Evolutionary conservation across 2,113 vertebrate species (phyloP).

Genomic region (Sapayoa aenigma): DNA sequence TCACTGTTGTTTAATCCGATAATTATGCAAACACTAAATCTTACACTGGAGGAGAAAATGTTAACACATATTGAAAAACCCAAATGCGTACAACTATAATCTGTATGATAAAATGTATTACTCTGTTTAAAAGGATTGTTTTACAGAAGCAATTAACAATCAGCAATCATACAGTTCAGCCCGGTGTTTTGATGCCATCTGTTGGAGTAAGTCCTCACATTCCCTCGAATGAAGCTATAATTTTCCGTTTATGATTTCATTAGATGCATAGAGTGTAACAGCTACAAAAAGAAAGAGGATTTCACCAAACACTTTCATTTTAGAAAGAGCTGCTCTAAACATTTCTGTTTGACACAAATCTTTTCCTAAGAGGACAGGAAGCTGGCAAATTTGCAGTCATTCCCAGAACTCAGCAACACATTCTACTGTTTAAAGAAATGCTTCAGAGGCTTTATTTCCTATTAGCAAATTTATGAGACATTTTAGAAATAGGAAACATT

Average conservation of each 20-base stretch:
- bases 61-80: constrained; percentile 78
- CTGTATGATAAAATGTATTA: constrained; percentile 82
- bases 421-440: neutral
- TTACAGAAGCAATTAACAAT: constrained; percentile 84
- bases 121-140: constrained; percentile 84
- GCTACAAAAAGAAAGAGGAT: constrained; percentile 68
- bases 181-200: constrained; percentile 99
- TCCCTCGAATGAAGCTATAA: constrained; percentile 79
- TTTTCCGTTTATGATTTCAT: constrained; percentile 83
- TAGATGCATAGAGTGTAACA: constrained; percentile 68
- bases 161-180: constrained; percentile 82
- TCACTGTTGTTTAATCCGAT: constrained; percentile 79
- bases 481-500: neutral
- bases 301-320: constrained; percentile 57
- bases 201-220: constrained; percentile 87
- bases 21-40: constrained; percentile 78
- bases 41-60: constrained; percentile 79
- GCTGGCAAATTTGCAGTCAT: neutral
- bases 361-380: constrained; percentile 16
- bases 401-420: neutral
- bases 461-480: neutral
- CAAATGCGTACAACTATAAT: constrained; percentile 78
- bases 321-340: constrained; percentile 44
- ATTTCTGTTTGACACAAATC: constrained; percentile 29
- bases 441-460: neutral